These are phyloP conservation scores for Polylopha cassiicola DNA, from an alignment of 2,888 invertebrate genomes.

Conservation along the genomic window DNA sequence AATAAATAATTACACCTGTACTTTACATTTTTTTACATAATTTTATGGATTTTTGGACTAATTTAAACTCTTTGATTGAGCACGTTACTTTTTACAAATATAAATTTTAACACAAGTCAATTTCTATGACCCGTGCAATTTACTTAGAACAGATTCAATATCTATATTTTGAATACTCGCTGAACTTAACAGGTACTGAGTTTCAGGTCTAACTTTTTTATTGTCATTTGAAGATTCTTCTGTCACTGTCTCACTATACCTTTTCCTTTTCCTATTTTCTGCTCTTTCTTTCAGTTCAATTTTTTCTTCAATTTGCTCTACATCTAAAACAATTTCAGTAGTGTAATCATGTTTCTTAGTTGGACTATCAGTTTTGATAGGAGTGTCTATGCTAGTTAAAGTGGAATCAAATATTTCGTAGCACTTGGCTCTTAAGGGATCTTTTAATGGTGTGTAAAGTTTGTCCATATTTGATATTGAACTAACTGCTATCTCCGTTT, in stretches of 20 bases:
- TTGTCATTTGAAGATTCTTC: conserved; percentile 45
- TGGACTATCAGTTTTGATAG: conserved; percentile 49
- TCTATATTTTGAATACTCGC: conserved; percentile 66
- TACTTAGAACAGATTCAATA: conserved; percentile 66
- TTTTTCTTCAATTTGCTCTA: conserved; percentile 41
- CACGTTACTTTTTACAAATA: too few species aligned
- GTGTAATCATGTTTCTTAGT: conserved; percentile 34
- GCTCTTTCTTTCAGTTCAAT: conserved; percentile 29
- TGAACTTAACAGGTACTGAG: conserved; percentile 52
- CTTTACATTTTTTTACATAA: too few species aligned
- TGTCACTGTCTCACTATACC: conserved; percentile 39
- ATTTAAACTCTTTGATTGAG: too few species aligned
- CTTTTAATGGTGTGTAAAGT: conserved; percentile 63
- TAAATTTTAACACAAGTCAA: too few species aligned
- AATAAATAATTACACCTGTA: too few species aligned
- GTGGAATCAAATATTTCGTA: conserved; percentile 69
- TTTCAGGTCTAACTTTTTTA: conserved; percentile 54
- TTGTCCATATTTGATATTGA: conserved; percentile 54
- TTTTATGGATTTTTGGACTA: too few species aligned
- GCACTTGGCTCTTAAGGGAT: conserved; percentile 47
- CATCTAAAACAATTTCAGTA: conserved; percentile 55
- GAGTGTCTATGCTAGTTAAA: conserved; percentile 66
- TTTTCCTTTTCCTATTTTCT: conserved; percentile 55
- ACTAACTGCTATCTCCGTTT: conserved; percentile 57
- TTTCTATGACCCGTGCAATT: conserved; percentile 65